A percentile compares a stretch with the other conserved stretches of the same genome.
Evolutionary conservation across 2,888 invertebrate genomes (phyloP).

Genomic region (Drosophila austrosaltans): DNA sequence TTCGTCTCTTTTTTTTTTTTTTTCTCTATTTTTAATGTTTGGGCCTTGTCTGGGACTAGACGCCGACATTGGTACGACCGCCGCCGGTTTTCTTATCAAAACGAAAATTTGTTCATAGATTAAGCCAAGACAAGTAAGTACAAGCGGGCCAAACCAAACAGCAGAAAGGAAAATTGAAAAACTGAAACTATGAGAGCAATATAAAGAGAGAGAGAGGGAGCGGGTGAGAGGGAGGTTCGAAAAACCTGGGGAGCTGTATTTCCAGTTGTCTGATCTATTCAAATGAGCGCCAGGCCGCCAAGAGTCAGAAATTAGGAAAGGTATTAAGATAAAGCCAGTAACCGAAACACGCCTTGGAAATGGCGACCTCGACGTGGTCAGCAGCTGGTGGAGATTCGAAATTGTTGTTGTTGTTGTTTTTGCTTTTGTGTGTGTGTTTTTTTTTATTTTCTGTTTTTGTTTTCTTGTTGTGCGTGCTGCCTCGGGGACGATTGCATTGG

Average conservation of each 20-base stretch:
- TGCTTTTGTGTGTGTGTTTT: conserved; percentile 24
- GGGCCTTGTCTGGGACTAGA: background rate
- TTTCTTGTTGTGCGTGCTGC: conserved; percentile 40
- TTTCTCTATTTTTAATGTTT: background rate
- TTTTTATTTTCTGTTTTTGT: background rate
- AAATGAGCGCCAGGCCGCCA: conserved; percentile 65
- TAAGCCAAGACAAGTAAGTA: conserved; percentile 52
- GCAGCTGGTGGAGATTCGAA: conserved; percentile 6
- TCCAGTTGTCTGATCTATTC: conserved; percentile 56
- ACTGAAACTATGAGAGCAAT: too few species aligned
- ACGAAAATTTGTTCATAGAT: conserved; percentile 74
- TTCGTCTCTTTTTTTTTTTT: conserved; percentile 16
- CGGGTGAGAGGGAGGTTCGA: background rate
- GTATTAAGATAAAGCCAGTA: conserved; percentile 69
- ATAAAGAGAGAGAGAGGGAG: background rate
- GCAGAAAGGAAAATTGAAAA: conserved; percentile 14
- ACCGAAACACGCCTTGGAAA: conserved; percentile 64
- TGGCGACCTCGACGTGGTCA: conserved; percentile 47
- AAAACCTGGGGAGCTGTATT: conserved; percentile 27
- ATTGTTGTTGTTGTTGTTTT: conserved; percentile 17
- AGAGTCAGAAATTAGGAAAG: conserved; percentile 73
- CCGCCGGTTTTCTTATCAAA: conserved; percentile 63
- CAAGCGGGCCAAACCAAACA: conserved; percentile 33
- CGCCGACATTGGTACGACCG: background rate
- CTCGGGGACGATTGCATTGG: conserved; percentile 81